Base-by-base conservation (phyloP, 2,797 vertebrate genomes). In the Rhincodon typus region DNA sequence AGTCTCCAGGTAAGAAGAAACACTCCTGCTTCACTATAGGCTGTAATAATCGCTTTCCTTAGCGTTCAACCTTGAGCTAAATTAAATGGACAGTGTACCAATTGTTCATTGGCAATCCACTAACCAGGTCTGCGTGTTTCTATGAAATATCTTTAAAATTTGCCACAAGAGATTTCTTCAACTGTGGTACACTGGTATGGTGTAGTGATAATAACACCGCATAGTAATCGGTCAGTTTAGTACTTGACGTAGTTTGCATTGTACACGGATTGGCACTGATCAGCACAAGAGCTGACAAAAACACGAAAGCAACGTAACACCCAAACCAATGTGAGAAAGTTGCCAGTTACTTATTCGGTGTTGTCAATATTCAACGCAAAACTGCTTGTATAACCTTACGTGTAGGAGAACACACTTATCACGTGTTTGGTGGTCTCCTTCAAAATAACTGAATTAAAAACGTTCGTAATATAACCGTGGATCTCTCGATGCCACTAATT, bases 261-360 rank as follows among this genome's bases (percentile, higher is more conserved):
- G 46, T 88, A 88, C 82, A 46, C 38, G 96, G 96, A 97, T 95
- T 96, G 97, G 91, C 96, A 97, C n/a, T 97, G 97, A 62, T 97
- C 97, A 0, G 96, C 96, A 96, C 97, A 96, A 38, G 97, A 98
- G 96, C 96, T 98, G 87, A 97, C 97, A 96, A 98, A 97, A 96
- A 97, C 99, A 91, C 98, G 98, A 62, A 98, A 98, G 99, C 97
- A 97, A 98, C 77, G 79, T 70, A 72, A 46, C 8, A 38, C 67
- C 10, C 42, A 12, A 34, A 21, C 94, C 38, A 57, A 27, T 21
- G 15, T 21, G 6, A 38, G 53, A 91, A 91, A 17, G 30, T 53
- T 34, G 87, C 46, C 38, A 57, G 53, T 90, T 30, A 57, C 53
- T n/a, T 50, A 4, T 19, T 15, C 30, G 21, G 88, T 91, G 57